Evolutionary conservation across 2,888 invertebrate species (phyloP).

Genomic region (Sclerodermus sp.): DNA sequence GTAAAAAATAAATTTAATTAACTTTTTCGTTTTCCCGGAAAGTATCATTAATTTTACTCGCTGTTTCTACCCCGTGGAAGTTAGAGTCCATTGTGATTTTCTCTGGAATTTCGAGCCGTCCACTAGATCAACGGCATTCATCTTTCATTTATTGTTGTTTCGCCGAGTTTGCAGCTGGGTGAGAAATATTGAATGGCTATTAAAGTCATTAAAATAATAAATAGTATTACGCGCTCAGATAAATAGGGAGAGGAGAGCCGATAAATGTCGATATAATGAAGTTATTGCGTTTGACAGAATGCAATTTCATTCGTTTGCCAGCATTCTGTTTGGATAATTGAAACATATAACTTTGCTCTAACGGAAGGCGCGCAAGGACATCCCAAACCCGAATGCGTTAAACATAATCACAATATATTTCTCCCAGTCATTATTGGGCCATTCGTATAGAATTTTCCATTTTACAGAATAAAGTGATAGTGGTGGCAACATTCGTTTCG

Average conservation of each 20-base stretch:
- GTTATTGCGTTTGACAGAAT: constrained; percentile 7
- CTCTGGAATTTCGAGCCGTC: too few species aligned
- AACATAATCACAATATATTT: too few species aligned
- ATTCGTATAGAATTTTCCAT: too few species aligned
- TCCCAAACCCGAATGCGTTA: background rate
- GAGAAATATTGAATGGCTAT: background rate
- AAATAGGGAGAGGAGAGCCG: constrained; percentile 4
- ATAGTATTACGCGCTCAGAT: constrained; percentile 10
- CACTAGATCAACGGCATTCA: too few species aligned
- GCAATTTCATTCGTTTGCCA: constrained; percentile 9
- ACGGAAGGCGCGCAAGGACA: background rate
- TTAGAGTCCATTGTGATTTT: too few species aligned
- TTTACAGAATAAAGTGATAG: too few species aligned
- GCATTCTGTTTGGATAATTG: constrained; percentile 10
- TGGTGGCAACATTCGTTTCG: background rate
- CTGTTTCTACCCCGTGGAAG: too few species aligned
- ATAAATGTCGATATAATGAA: constrained; percentile 22
- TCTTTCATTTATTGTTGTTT: too few species aligned
- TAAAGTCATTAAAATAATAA: constrained; percentile 16
- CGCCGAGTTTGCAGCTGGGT: too few species aligned
- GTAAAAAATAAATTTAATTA: background rate
- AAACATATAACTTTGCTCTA: constrained; percentile 10
- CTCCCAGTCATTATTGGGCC: too few species aligned
- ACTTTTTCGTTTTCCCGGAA: background rate
- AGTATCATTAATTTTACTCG: too few species aligned